Evolutionary conservation across 2,113 vertebrate genomes (phyloP), one percentile per base, ranked within the genome.

Genomic region (Cyanoramphus novaezelandiae): DNA sequence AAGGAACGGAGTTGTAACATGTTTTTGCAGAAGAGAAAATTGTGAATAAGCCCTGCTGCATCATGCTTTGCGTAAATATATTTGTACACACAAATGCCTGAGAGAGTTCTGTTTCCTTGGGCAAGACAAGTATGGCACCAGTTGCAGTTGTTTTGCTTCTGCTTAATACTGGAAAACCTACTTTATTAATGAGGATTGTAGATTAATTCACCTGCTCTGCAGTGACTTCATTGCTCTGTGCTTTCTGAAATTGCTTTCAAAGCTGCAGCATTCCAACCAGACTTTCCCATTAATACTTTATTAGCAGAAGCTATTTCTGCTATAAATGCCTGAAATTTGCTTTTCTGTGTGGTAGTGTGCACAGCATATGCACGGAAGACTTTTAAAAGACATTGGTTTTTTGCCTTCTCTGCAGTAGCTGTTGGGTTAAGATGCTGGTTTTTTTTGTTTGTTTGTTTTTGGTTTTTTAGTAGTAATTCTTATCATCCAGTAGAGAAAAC

Each of bases 241-340:
- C 53, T 76, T 93, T 62, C 49, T 76, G 57, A 91, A 96, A 94
- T 70, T 82, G 49, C 87, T 89, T 92, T 95, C 69, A 62, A 86
- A 82, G 77, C 62, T 93, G 57, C 15, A 49, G 70, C 49, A 87
- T 49, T 82, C 62, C 77, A 87, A 60, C 25, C 77, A 96, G 88
- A 87, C 52, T 76, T 92, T 91, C 31, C 74, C 70, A 93, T 96
- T 92, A 96, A 94, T 94, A 85, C 49, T 91, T 95, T 79, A 92
- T 93, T 90, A 96, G 88, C 44, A 92, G 74, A 91, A 92, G n/a
- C 28, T 82, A 53, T 31, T 86, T 92, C 31, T 78, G 53, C 65
- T 85, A 87, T 44, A 96, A 77, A 72, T 43, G 67, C n/a, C 62
- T 69, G 44, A 71, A 93, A 95, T 68, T 83, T 75, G 43, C 50